Base-by-base conservation (phyloP, 1,140 invertebrate genomes). In the Calycopis cecrops region DNA sequence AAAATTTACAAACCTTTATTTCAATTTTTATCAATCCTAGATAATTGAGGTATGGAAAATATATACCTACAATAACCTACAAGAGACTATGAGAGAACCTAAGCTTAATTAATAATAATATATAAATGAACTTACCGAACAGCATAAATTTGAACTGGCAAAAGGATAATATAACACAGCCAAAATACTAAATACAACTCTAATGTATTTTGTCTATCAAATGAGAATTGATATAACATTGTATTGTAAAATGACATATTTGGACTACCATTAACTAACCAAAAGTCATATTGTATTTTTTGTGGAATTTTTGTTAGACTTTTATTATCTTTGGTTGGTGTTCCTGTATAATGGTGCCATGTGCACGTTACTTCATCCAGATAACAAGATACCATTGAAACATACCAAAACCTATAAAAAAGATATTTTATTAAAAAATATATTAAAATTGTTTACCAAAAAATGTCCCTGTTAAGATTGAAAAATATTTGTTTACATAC, bases 261-360 rank as follows among this genome's bases (percentile, higher is more conserved):
- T 0, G 98, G 97, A 87, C 97, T 95, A 40, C 97, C 97, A 90
- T 99, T 99, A 0, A 99, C 97, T 18, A 99, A 88, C 94, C 96
- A 98, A 59, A 99, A 94, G 81, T 99, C 95, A 85, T 99, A 99
- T 37, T 96, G 87, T 11, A 98, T 83, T 38, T 59, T 72, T 60
- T 87, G 81, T 11, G 79, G 73, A 33, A 54, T 70, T 4, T 78
- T 62, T 18, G 71, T 82, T 40, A 79, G 56, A 57, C 71, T 77
- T 54, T 74, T 79, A 59, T 85, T 88, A 54, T 78, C 72, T 37
- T 59, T 53, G 37, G 73, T 60, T 18, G 72, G 68, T 35, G 69
- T 71, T 28, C 76, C 75, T n/a, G 52, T 65, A 55, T 93, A 93
- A 67, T 95, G 91, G 73, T 94, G 92, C 96, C 96, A 97, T 58